A percentile compares a stretch with the other conserved stretches of the same genome.
These are phyloP conservation scores for Oryzias dopingdopingensis DNA, from an alignment of 2,797 vertebrate species.

Conservation along the genomic window DNA sequence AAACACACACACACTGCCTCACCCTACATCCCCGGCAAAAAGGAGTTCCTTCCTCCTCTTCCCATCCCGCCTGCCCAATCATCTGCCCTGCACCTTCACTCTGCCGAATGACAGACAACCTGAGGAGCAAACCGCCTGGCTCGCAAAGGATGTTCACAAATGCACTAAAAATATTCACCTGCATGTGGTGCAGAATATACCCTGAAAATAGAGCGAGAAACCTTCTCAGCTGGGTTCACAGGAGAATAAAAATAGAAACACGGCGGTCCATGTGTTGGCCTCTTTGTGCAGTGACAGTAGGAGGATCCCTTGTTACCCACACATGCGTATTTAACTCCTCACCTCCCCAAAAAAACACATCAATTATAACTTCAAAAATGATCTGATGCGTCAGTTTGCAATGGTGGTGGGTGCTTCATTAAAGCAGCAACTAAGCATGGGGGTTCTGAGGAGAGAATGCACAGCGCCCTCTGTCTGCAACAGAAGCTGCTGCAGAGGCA, in stretches of 20 bases:
- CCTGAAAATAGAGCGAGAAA: neutral
- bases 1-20: conserved; percentile 9
- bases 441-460: conserved; percentile 2
- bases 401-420: neutral
- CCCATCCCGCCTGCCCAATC: conserved; percentile 39
- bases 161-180: conserved; percentile 8
- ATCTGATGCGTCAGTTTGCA: neutral
- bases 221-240: too few relatives aligned
- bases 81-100: conserved; percentile 6
- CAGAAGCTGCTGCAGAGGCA: conserved; percentile 21
- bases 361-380: neutral
- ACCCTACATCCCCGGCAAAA: conserved; percentile 23
- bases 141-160: conserved; percentile 17
- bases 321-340: too few relatives aligned
- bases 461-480: conserved; percentile 47
- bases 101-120: conserved; percentile 24
- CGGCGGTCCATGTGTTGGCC: too few relatives aligned
- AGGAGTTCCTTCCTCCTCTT: conserved; percentile 6
- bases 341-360: neutral
- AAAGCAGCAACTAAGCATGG: neutral
- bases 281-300: too few relatives aligned
- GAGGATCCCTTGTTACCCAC: too few relatives aligned
- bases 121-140: conserved; percentile 20
- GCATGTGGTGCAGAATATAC: neutral
- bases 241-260: too few relatives aligned